Evolutionary conservation across 2,113 vertebrate species (phyloP), one percentile per base, ranked within the genome.

Genomic region (Tringa solitaria): DNA sequence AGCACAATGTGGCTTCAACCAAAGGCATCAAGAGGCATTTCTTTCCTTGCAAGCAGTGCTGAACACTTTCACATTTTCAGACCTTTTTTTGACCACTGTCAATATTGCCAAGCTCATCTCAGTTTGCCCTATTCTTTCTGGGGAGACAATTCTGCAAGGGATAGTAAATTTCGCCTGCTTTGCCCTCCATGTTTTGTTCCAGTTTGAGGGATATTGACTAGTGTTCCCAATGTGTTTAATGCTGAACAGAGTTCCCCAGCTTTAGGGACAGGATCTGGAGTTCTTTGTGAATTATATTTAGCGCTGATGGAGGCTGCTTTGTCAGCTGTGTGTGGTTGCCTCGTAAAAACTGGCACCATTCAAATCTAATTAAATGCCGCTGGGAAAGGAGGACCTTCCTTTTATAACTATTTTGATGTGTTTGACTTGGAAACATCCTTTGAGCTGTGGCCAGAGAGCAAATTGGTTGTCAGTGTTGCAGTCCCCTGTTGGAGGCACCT

Each of bases 211-310:
- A 27, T 70, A 32, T 60, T 95, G 72, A 75, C 75, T 67, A 48
- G 6, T 43, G 56, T 54, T 96, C 75, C 64, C 86, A 86, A 13
- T 26, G 51, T 50, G 37, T 86, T 85, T 78, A 72, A 21, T 92
- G 60, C 68, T 92, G 82, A 95, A 63, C 70, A 82, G 87, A 77
- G 60, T 53, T 63, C 54, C 39, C 59, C 33, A 37, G 91, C 81
- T 82, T 92, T 54, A 73, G 77, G 43, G 76, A n/a, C 83, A 82
- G 89, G 77, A 82, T 94, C 76, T 6, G 5, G 69, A 92, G 74
- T 50, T 92, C 83, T 96, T 95, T 92, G 81, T 93, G 84, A 89
- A 87, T 96, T 89, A 43, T 61, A 54, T 95, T 95, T 82, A 92
- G 86, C 2, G 1, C 80, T 84, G 53, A 84, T 78, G 95, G 77